Evolutionary conservation across 2,888 invertebrate species (phyloP), one percentile per base, ranked within the genome.

Genomic region (Amorpha juglandis): DNA sequence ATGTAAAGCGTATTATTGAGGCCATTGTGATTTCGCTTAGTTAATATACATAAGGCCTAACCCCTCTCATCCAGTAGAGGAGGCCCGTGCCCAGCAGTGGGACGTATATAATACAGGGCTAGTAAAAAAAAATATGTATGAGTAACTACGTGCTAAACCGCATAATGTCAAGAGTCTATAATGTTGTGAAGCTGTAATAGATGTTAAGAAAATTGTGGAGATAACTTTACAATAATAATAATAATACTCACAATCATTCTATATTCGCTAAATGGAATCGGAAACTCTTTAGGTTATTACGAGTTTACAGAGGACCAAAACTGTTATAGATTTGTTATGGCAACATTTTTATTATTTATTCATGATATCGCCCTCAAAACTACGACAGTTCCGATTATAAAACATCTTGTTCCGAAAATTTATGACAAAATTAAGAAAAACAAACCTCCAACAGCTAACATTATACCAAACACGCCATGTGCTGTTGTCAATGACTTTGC

Each of bases 401-500:
- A 16, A 16, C 16, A 55, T 4, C 16, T 35, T 16, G n/a, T 16
- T 38, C 16, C 16, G 16, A 11, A 38, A 38, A 55, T 38, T 8
- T 38, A 51, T n/a, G 6, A 21, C 1, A 4, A 51, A 38, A n/a
- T 16, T 16, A 14, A 35, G 8, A 53, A 38, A 6, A 55, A 58
- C 58, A 58, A 16, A 91, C 92, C 92, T 89, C 92, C 92, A 67
- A 91, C 77, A 63, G 92, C 92, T 62, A 92, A 71, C 92, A 92
- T 92, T 11, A 92, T 84, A 27, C 87, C 81, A 73, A 92, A 92
- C 0, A 91, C 87, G 53, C 93, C 93, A 69, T 92, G 88, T 3
- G 92, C 89, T 35, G 88, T 87, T 0, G 92, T 92, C 67, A 93
- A 76, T 0, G 91, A 92, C 70, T 90, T 90, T 0, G 89, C 87